Percentiles rank a stretch among this genome's conserved stretches.
These are phyloP conservation scores for Linepithema humile DNA, from an alignment of 1,140 invertebrate species.

Conservation along the genomic window DNA sequence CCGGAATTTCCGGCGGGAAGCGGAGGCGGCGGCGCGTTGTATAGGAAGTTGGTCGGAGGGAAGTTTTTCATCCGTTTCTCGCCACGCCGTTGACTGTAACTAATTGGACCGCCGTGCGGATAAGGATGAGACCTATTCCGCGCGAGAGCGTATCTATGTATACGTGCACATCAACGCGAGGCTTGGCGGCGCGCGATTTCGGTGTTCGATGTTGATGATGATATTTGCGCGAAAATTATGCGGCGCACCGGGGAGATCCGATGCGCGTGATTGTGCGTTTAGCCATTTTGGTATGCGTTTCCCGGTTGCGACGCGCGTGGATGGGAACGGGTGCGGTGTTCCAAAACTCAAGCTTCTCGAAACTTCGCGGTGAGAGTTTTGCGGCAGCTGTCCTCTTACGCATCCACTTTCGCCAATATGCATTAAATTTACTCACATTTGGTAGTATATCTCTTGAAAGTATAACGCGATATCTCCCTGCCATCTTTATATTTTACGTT, in stretches of 20 bases:
- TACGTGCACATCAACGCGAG: neutral
- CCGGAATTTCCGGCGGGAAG: conserved; percentile 44
- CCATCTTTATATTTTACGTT: neutral
- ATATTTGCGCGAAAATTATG: conserved; percentile 47
- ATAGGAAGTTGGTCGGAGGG: conserved; percentile 59
- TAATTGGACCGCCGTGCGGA: conserved; percentile 41
- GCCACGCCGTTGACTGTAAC: conserved; percentile 56
- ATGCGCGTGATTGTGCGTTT: conserved; percentile 18
- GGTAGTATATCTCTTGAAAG: neutral
- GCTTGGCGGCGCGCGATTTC: conserved; percentile 18
- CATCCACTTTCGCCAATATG: neutral
- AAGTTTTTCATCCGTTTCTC: conserved; percentile 63
- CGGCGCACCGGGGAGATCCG: conserved; percentile 18
- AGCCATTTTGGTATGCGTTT: conserved; percentile 7
- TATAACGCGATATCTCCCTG: no score
- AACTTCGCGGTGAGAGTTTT: neutral
- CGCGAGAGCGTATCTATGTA: neutral
- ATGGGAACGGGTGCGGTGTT: neutral
- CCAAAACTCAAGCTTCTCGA: neutral
- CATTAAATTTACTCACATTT: neutral
- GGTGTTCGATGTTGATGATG: conserved; percentile 34
- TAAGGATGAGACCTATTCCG: conserved; percentile 40
- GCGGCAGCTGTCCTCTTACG: neutral
- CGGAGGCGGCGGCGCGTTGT: conserved; percentile 36
- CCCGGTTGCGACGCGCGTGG: neutral